Evolutionary conservation across 2,888 invertebrate species (phyloP).

Genomic region (Standfussiana lucernea): DNA sequence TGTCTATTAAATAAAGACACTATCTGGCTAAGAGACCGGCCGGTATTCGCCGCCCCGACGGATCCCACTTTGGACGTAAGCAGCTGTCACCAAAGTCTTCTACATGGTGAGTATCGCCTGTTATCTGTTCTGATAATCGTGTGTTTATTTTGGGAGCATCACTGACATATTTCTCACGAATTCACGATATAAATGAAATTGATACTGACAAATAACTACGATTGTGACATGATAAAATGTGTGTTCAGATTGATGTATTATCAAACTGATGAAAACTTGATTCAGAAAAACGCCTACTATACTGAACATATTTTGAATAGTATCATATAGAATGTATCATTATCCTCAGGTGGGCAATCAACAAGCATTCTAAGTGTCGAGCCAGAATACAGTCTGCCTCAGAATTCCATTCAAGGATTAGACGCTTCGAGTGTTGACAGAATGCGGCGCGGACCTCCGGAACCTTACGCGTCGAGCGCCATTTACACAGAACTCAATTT

Average conservation of each 20-base stretch:
- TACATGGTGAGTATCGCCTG: slow-evolving; percentile 82
- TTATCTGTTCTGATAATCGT: slow-evolving; percentile 65
- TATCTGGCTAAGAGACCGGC: slow-evolving; percentile 87
- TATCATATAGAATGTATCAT: slow-evolving; percentile 39
- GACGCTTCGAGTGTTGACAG: slow-evolving; percentile 86
- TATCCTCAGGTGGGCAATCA: slow-evolving; percentile 84
- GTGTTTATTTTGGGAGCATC: slow-evolving; percentile 64
- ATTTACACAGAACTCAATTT: slow-evolving; percentile 90
- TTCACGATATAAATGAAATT: slow-evolving; percentile 69
- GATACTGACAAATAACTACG: slow-evolving; percentile 29
- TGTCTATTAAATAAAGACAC: slow-evolving; percentile 89
- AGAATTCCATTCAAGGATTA: slow-evolving; percentile 88
- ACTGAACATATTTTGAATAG: slow-evolving; percentile 1
- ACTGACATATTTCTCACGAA: slow-evolving; percentile 75
- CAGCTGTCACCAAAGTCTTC: slow-evolving; percentile 87
- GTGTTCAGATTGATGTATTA: slow-evolving; percentile 19
- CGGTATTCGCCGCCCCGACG: slow-evolving; percentile 84
- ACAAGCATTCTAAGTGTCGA: slow-evolving; percentile 87
- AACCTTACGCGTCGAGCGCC: slow-evolving; percentile 88
- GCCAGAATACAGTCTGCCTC: slow-evolving; percentile 88
- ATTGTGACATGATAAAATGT: slow-evolving; percentile 49
- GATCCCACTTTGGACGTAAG: slow-evolving; percentile 83
- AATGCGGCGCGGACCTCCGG: slow-evolving; percentile 86
- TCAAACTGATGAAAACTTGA: slow-evolving; percentile 20
- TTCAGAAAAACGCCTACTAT: not conserved